phyloP scores from a whole-genome alignment of 2,888 invertebrate species.

The Andrena camellia region DNA sequence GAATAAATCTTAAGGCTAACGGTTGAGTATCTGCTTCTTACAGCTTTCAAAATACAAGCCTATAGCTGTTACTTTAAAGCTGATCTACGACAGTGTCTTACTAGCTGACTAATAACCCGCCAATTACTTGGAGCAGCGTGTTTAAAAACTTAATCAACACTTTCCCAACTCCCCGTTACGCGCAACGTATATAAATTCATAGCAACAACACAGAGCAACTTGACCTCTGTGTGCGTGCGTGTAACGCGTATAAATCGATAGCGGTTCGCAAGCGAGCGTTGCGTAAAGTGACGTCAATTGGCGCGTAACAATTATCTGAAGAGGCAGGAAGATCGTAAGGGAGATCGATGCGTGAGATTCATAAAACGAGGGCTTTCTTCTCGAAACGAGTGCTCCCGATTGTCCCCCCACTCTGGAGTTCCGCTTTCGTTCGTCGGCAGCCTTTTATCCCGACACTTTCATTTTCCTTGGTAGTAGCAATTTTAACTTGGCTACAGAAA shows the following conservation, averaged over 20 bases:
- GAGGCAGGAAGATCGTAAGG: constrained; percentile 5
- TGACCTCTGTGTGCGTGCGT: background rate
- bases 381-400: background rate
- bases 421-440: background rate
- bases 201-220: background rate
- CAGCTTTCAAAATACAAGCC: no score
- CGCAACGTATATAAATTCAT: background rate
- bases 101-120: no score
- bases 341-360: background rate
- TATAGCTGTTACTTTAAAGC: no score
- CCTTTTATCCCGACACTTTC: background rate
- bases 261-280: constrained; percentile 26
- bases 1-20: no score
- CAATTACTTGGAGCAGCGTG: background rate
- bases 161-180: background rate
- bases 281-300: constrained; percentile 55
- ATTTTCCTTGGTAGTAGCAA: background rate
- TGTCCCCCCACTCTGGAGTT: background rate
- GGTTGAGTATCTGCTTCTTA: no score
- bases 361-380: background rate
- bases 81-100: no score
- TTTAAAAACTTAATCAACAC: background rate
- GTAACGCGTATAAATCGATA: constrained; percentile 29
- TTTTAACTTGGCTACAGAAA: background rate
- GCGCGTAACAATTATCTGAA: constrained; percentile 21